Base-by-base conservation (phyloP, 1,140 invertebrate species). In the Saccostrea glomerata region DNA sequence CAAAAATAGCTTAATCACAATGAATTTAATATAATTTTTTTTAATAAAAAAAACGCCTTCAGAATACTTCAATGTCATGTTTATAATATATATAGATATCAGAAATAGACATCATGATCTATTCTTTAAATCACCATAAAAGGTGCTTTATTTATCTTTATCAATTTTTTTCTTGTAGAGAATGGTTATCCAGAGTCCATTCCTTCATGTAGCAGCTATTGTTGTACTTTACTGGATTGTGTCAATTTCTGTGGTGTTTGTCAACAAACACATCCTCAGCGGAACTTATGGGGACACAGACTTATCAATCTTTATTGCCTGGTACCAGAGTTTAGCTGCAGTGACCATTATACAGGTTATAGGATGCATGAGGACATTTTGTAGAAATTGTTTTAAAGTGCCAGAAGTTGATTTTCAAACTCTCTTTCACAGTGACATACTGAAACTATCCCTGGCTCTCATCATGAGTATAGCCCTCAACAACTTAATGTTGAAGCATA, bases 181-280 rank as follows among this genome's bases (percentile, higher is more conserved):
- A 12, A 84, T 84, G 82, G n/a, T 17, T n/a, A 25, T 17, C 9
- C 82, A 54, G 12, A 17, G 23, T 55, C 20, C 82, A 84, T 56
- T 56, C 23, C 82, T 55, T 5, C 55, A 63, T 23, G 84, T 85
- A 12, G 84, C 58, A 30, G 84, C 23, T 25, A 93, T 94, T 58
- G 88, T 95, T 4, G 12, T 88, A 17, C 82, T 91, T 40, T 94
- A 95, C 86, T 95, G 95, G 94, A 88, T 84, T 4, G 89, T 94
- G 4, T 94, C 94, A 15, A 95, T 95, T 40, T 93, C 94, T 0
- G 92, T 95, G 92, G 94, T 95, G 4, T 95, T 95, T 88, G 89
- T 93, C 30, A 95, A 94, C 91, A 95, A 95, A 73, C 91, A 92
- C 54, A 90, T 95, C 15, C 88, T 95, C 12, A 93, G 94, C 23